phyloP scores from a whole-genome alignment of 2,888 invertebrate genomes.

The Prenolepis imparis region DNA sequence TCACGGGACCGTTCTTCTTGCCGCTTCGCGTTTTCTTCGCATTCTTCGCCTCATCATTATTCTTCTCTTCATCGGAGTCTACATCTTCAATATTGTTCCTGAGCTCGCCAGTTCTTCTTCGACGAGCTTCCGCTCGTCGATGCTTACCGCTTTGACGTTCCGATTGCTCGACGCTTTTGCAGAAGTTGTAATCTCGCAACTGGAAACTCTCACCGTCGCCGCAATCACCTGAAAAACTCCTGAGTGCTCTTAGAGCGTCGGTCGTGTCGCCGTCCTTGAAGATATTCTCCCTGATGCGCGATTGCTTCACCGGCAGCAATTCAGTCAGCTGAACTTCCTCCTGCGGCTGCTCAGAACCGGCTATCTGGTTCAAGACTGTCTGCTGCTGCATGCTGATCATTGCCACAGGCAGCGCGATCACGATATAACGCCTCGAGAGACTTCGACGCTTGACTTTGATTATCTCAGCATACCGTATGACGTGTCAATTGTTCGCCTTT shows the following conservation, averaged over 20 bases:
- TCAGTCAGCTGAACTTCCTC: slow-evolving; percentile 84
- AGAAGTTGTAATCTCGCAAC: slow-evolving; percentile 48
- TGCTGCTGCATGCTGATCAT: slow-evolving; percentile 75
- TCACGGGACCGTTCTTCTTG: slow-evolving; percentile 18
- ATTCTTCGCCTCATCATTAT: not conserved
- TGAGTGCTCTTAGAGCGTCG: slow-evolving; percentile 82
- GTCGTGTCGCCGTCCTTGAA: slow-evolving; percentile 77
- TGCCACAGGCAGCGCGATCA: slow-evolving; percentile 3
- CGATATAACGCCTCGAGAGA: slow-evolving; percentile 65
- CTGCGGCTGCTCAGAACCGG: slow-evolving; percentile 74
- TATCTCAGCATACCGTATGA: slow-evolving; percentile 63
- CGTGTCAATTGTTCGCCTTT: slow-evolving; percentile 26
- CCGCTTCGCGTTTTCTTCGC: slow-evolving; percentile 3
- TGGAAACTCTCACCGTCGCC: slow-evolving; percentile 63
- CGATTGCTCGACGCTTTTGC: slow-evolving; percentile 39
- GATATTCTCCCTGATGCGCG: slow-evolving; percentile 76
- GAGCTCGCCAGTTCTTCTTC: not conserved
- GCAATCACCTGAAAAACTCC: slow-evolving; percentile 78
- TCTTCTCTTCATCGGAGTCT: not conserved
- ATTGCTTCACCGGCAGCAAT: slow-evolving; percentile 83
- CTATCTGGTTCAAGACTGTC: slow-evolving; percentile 66
- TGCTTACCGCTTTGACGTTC: slow-evolving; percentile 30
- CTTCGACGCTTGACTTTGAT: slow-evolving; percentile 75
- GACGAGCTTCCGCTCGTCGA: slow-evolving; percentile 4
- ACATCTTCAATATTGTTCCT: not conserved